Evolutionary conservation across 2,888 invertebrate species (phyloP), one percentile per base, ranked within the genome.

Genomic region (Tenthredo mesomela): DNA sequence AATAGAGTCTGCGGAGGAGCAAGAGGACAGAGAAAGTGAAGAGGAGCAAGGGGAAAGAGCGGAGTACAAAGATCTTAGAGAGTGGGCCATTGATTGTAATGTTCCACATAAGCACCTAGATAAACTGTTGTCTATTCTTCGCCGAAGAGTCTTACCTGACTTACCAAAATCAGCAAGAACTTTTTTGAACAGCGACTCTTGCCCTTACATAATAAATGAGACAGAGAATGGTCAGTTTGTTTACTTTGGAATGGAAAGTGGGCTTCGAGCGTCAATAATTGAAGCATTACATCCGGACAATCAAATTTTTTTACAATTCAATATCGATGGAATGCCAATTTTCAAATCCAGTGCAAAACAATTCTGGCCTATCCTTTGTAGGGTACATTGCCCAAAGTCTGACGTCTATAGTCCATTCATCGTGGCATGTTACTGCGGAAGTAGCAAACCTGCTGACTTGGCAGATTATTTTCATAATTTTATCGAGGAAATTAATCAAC

Each of bases 331-430:
- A 12, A 21, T 88, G 33, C 87, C 85, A 1, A 21, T 86, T 47
- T 86, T 84, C 47, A 80, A 86, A 47, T 86, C 87, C 7, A 85
- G 87, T 58, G 21, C 65, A 15, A 85, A 43, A 29, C 50, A 86
- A 83, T 85, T 87, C 21, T 88, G 87, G 87, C 87, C 86, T n/a
- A 87, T 87, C 47, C 84, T 86, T 21, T 85, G 86, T 18, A 87
- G 85, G 70, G 47, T 88, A 61, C 80, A 80, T 33, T 83, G 80
- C 67, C 82, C 33, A 82, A 21, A 86, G 12, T 83, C 21, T 47
- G 86, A 85, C 73, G 15, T 86, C 6, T 88, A 88, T 85, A 85
- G 84, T 75, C 87, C 87, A 33, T 88, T 88, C 84, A 37, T 84
- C 33, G 85, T 88, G 3, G 87, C 85, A 12, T 58, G 87, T 47